Conservation (phyloP, 2,888 invertebrate species). For the Isotomurus palustris region DNA sequence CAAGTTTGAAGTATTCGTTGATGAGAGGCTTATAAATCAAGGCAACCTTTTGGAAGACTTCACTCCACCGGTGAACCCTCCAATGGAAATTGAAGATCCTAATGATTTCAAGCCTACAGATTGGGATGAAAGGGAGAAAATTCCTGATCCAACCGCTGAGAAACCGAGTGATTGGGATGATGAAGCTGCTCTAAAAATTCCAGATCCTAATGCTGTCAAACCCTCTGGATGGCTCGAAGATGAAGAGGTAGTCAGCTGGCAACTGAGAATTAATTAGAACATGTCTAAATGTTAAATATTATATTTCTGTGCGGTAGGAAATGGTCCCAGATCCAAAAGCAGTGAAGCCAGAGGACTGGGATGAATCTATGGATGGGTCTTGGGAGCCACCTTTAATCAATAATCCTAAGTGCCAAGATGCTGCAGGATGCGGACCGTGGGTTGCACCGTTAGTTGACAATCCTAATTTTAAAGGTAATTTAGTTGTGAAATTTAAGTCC, state of each 20-base stretch:
- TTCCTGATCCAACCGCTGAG: constrained; percentile 77
- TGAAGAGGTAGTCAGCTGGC: constrained; percentile 61
- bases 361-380: constrained; percentile 95
- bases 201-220: constrained; percentile 75
- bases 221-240: constrained; percentile 91
- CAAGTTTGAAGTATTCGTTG: constrained; percentile 39
- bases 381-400: constrained; percentile 94
- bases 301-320: constrained; percentile 23
- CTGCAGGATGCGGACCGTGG: constrained; percentile 90
- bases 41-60: constrained; percentile 86
- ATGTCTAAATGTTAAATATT: background rate
- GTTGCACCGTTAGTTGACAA: constrained; percentile 77
- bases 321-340: constrained; percentile 74
- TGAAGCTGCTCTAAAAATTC: constrained; percentile 80
- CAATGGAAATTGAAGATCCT: constrained; percentile 89
- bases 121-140: constrained; percentile 95
- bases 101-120: constrained; percentile 73
- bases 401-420: constrained; percentile 76
- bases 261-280: background rate
- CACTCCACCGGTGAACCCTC: constrained; percentile 90
- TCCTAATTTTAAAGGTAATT: constrained; percentile 79
- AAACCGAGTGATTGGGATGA: constrained; percentile 99
- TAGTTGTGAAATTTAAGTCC: background rate
- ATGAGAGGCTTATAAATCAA: constrained; percentile 59
- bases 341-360: constrained; percentile 87